Evolutionary conservation across 2,888 invertebrate species (phyloP).

Genomic region (Deilephila porcellus): DNA sequence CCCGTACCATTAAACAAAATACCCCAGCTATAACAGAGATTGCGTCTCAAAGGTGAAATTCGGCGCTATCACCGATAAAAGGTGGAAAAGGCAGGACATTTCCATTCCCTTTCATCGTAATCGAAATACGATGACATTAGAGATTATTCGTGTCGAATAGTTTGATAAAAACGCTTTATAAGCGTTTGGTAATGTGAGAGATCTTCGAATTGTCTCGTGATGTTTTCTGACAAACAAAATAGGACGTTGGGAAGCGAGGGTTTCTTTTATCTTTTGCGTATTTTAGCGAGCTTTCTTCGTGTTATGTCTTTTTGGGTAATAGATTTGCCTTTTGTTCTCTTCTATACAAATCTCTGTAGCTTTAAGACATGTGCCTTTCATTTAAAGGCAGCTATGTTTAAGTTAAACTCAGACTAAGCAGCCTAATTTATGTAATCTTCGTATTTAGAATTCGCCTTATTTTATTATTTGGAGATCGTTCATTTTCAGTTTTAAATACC

Average conservation of each 20-base stretch:
- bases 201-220: constrained; percentile 3
- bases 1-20: constrained; percentile 4
- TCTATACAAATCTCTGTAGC: neutral
- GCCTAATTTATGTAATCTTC: too few species aligned
- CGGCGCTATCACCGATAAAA: constrained; percentile 17
- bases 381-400: too few species aligned
- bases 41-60: constrained; percentile 29
- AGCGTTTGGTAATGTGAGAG: neutral
- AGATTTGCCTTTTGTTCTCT: neutral
- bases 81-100: constrained; percentile 23
- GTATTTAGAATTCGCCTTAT: too few species aligned
- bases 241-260: neutral
- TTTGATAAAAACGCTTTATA: constrained; percentile 17
- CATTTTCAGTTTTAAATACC: too few species aligned
- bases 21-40: constrained; percentile 16
- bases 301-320: neutral
- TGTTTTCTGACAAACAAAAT: neutral
- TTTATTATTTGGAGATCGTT: too few species aligned
- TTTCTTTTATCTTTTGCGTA: neutral
- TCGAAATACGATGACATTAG: constrained; percentile 31
- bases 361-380: neutral
- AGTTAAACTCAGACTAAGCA: too few species aligned
- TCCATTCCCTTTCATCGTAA: constrained; percentile 30
- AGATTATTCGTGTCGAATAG: constrained; percentile 25
- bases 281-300: neutral